Evolutionary conservation across 2,113 vertebrate genomes (phyloP).

Genomic region (Nettapus auritus): DNA sequence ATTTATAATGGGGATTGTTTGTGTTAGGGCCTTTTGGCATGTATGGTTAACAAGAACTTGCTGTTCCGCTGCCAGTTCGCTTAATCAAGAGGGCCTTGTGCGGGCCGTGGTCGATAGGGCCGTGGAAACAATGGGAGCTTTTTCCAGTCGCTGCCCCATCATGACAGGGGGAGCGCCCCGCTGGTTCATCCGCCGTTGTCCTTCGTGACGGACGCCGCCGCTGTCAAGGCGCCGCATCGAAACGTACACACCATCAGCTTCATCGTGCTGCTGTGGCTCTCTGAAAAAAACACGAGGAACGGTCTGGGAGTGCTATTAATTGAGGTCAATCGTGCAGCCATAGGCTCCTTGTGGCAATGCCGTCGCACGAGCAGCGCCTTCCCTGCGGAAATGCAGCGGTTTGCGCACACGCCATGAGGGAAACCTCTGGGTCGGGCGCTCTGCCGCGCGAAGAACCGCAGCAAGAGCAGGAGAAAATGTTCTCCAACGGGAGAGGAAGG

Average conservation of each 20-base stretch:
- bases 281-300: conserved; percentile 8
- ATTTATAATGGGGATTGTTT: conserved; percentile 78
- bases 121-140: conserved; percentile 55
- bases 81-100: conserved; percentile 67
- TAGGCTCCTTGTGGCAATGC: neutral
- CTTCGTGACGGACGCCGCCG: conserved; percentile 42
- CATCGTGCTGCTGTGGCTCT: neutral
- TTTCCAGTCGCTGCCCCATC: conserved; percentile 16
- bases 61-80: conserved; percentile 68
- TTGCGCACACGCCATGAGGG: neutral
- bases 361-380: neutral
- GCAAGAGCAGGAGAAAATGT: neutral
- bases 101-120: conserved; percentile 29
- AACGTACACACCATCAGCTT: conserved; percentile 49
- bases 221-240: conserved; percentile 58
- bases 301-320: conserved; percentile 22
- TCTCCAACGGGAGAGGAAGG: neutral
- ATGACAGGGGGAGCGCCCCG: conserved; percentile 32
- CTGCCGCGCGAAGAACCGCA: neutral
- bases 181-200: conserved; percentile 58
- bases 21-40: conserved; percentile 65
- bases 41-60: conserved; percentile 73
- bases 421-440: neutral
- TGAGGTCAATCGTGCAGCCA: conserved; percentile 24
- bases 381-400: neutral